Percentiles rank a stretch among this genome's conserved stretches.
phyloP scores from a whole-genome alignment of 2,113 vertebrate species.

The Martes martes region DNA sequence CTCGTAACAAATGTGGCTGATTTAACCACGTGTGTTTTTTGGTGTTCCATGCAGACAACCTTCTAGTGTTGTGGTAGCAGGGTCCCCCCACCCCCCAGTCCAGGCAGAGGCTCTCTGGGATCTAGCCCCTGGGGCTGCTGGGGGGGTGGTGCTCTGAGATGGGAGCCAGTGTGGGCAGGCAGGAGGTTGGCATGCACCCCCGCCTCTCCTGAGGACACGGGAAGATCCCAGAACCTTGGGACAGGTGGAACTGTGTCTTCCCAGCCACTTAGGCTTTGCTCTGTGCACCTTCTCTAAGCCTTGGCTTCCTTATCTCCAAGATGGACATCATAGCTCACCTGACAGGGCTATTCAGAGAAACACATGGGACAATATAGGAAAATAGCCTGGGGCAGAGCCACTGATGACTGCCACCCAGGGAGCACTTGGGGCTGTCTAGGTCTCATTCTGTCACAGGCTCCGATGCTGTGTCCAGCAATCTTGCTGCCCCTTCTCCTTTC shows the following conservation, averaged over 20 bases:
- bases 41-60: background rate
- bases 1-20: background rate
- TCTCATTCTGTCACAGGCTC: background rate
- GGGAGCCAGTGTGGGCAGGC: background rate
- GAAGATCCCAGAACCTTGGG: background rate
- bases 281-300: background rate
- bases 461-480: rapidly evolving
- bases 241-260: background rate
- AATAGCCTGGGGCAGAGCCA: rapidly evolving
- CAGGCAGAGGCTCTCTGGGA: background rate
- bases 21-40: background rate
- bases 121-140: background rate
- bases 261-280: rapidly evolving
- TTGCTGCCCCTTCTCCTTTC: background rate
- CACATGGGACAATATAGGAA: background rate
- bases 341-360: background rate
- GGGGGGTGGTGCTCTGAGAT: background rate
- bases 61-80: background rate
- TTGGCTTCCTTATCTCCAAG: background rate
- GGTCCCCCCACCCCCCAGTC: rapidly evolving
- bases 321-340: background rate
- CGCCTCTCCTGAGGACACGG: background rate
- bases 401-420: rapidly evolving
- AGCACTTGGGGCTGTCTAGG: background rate
- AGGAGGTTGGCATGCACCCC: background rate